phyloP scores from a whole-genome alignment of 2,888 invertebrate species.

The Listrodromus nycthemerus region DNA sequence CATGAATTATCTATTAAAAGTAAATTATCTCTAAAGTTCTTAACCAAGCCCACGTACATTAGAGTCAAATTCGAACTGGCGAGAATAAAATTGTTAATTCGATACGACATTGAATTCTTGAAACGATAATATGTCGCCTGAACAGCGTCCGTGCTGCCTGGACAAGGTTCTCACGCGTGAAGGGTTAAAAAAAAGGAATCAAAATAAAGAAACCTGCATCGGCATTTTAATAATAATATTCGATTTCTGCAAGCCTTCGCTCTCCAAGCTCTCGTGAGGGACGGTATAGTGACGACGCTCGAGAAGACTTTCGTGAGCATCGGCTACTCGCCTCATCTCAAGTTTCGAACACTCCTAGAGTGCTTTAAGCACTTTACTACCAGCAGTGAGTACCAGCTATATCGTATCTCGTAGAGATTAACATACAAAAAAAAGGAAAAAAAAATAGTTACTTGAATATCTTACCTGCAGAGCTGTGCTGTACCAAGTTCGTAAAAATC shows the following conservation, averaged over 20 bases:
- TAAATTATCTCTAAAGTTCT: no score
- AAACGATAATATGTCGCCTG: no score
- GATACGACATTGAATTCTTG: no score
- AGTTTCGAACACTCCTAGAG: conserved; percentile 88
- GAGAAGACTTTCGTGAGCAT: conserved; percentile 87
- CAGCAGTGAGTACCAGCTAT: conserved; percentile 86
- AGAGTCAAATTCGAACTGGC: no score
- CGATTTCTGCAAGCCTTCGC: conserved; percentile 83
- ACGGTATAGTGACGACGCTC: conserved; percentile 87
- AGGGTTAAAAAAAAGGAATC: no score
- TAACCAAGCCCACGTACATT: no score
- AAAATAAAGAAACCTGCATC: neutral
- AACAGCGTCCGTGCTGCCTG: no score
- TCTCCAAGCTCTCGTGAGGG: conserved; percentile 86
- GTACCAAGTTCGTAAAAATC: conserved; percentile 88
- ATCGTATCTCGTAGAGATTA: neutral
- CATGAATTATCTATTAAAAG: conserved; percentile 14
- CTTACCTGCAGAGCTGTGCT: conserved; percentile 86
- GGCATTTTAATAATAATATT: conserved; percentile 77
- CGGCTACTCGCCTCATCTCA: conserved; percentile 87
- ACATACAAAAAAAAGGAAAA: no score
- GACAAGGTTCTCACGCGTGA: no score
- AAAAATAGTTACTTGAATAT: neutral
- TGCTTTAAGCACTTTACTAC: conserved; percentile 89
- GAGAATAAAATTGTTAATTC: no score